Base-by-base conservation (phyloP, 2,888 invertebrate species). In the Cantharis nigra region DNA sequence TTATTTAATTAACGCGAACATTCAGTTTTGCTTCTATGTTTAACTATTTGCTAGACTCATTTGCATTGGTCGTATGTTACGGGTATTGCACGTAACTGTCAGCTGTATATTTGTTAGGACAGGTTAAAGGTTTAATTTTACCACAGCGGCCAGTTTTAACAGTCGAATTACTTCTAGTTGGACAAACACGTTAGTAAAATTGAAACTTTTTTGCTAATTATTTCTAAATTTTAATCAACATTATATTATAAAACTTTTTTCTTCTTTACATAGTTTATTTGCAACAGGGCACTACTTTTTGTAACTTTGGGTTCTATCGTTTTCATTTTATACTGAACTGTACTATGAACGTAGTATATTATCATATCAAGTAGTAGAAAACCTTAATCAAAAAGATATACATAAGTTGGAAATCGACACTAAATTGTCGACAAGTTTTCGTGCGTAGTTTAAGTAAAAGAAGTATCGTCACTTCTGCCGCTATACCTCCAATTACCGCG, bases 101-200 rank as follows among this genome's bases (percentile, higher is more conserved):
- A 65, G 69, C 26, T 67, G 65, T 76, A 69, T 72, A 72, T 72
- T 72, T 72, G 65, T 76, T 72, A 62, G 28, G 72, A 70, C 70
- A 72, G 72, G 69, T 74, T 76, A 72, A 76, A 76, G 69, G 72
- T 72, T 76, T 76, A 72, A 76, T 76, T 76, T 72, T 11, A 63
- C 76, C 72, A 63, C 76, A 72, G 62, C 33, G 76, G 49, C 69
- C 76, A 65, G 69, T 64, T 63, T 30, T 70, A 77, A 72, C 72
- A 69, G 73, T 70, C 30, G 14, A 72, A 77, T 77, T 77, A 77
- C 73, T 77, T 77, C 76, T 70, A 70, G 70, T 73, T 73, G 76
- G 70, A 70, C 69, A 72, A 72, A 73, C 70, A 70, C 9, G 26
- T 70, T 33, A 71, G 65, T 71, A 69, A 72, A 73, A 70, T 18